phyloP scores from a whole-genome alignment of 2,797 vertebrate species.

The Megaceryle alcyon region DNA sequence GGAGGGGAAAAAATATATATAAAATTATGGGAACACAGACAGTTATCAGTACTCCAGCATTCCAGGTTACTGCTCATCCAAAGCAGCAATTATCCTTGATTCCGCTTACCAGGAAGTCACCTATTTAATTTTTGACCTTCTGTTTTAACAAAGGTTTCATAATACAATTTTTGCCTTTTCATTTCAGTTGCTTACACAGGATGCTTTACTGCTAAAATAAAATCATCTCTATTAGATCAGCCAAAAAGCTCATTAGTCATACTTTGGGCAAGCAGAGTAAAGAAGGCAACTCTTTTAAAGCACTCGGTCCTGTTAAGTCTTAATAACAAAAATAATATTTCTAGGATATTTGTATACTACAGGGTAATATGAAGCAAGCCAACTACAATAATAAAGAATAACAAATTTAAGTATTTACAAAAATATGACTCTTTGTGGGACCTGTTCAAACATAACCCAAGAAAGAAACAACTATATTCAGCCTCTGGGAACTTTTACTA shows the following conservation, averaged over 20 bases:
- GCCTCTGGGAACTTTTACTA: slow-evolving; percentile 41
- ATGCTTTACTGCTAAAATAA: slow-evolving; percentile 6
- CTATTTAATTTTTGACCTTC: not conserved
- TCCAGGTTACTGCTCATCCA: not conserved
- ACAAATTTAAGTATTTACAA: slow-evolving; percentile 23
- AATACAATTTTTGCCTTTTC: not conserved
- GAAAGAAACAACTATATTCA: slow-evolving; percentile 38
- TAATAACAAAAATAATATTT: slow-evolving; percentile 7
- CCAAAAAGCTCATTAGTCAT: not conserved
- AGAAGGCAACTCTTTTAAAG: not conserved
- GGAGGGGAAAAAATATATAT: not conserved
- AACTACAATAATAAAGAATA: slow-evolving; percentile 4
- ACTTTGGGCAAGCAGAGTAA: not conserved
- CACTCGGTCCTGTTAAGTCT: not conserved
- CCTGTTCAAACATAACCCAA: slow-evolving; percentile 30
- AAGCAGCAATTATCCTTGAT: not conserved
- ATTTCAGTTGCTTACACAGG: not conserved
- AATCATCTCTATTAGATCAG: not conserved
- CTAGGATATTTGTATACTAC: not conserved
- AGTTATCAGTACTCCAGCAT: not conserved
- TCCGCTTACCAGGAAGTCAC: not conserved
- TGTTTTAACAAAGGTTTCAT: not conserved
- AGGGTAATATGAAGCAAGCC: not conserved
- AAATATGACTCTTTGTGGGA: slow-evolving; percentile 6
- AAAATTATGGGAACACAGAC: not conserved